Evolutionary conservation across 2,113 vertebrate genomes (phyloP), one percentile per base, ranked within the genome.

Genomic region (Oostethus manadensis): DNA sequence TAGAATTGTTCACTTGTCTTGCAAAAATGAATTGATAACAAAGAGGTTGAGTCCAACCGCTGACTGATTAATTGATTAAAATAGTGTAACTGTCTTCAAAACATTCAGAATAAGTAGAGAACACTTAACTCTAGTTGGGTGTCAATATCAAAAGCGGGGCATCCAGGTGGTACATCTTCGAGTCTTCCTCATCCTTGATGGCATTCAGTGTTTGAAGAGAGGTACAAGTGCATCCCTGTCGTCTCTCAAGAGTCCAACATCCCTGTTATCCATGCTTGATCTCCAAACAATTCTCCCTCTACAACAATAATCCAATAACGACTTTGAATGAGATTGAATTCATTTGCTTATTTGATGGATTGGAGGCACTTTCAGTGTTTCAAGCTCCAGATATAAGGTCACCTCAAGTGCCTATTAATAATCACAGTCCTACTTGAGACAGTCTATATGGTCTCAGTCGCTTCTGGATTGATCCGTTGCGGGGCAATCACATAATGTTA

Each of bases 401-500:
- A 86, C 69, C 79, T 91, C 80, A 85, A 91, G 90, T 81, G 63
- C 77, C 84, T 80, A 83, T 89, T 90, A 90, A 89, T 90, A 89
- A 91, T 90, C 89, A 89, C 82, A 87, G 85, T 81, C 71, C 76
- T 79, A 88, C 88, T 90, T 88, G 86, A 90, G 88, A 89, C 86
- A 54, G 82, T 86, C 87, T 76, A 83, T 84, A 87, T 79, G 84
- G 77, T 83, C 76, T 73, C 77, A 71, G 82, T 80, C 48, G 61
- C 69, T 64, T 45, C 60, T 79, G 81, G 81, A 84, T 80, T 82
- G 88, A 89, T 89, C 86, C 58, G 81, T 88, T 86, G 85, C 80
- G 70, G 84, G 71, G 81, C 88, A 91, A 91, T 90, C 89, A 90
- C 87, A 73, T 89, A 87, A 90, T 90, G 89, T 87, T 87, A 89